Evolutionary conservation across 1,140 invertebrate genomes (phyloP), one percentile per base, ranked within the genome.

Genomic region (Planococcus citri): DNA sequence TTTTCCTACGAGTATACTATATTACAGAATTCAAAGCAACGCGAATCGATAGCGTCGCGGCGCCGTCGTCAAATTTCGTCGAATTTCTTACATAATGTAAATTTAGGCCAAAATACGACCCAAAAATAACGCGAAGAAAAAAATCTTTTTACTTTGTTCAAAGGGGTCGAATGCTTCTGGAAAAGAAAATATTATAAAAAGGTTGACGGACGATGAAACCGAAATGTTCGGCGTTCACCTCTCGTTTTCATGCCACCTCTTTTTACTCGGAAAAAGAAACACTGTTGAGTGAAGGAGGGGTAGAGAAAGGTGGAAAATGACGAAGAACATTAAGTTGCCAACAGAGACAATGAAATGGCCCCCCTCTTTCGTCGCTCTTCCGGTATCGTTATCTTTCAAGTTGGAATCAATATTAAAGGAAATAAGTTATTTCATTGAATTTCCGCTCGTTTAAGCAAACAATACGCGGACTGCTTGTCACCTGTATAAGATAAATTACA

Each of bases 401-500:
- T 51, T 4, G 41, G 17, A 51, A 51, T 51, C 41, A 51, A 51
- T 51, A 51, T 17, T 20, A 20, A 14, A 14, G 41, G 41, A 51
- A 51, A 51, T 51, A 51, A 51, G 41, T 51, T 51, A 17, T 51
- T 51, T 51, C 41, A 20, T 51, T 20, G 41, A 51, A 51, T 51
- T 51, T 51, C 41, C 41, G 41, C 41, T 51, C 41, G 41, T 51
- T 51, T 51, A 51, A 51, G 17, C 41, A 51, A 51, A 51, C 41
- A 51, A 51, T 51, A 51, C 41, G 2, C 41, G 2, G 17, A 51
- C 6, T 51, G 41, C 41, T 51, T 51, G 41, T 51, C 41, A 51
- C 41, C 41, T 51, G 41, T 51, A 14, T 37, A 51, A 51, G 41
- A 51, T 51, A 51, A 51, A 51, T 51, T 51, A 51, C 41, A 17